A percentile compares a stretch with the other conserved stretches of the same genome.
These are phyloP conservation scores for Sericinus montela DNA, from an alignment of 2,888 invertebrate genomes.

Conservation along the genomic window DNA sequence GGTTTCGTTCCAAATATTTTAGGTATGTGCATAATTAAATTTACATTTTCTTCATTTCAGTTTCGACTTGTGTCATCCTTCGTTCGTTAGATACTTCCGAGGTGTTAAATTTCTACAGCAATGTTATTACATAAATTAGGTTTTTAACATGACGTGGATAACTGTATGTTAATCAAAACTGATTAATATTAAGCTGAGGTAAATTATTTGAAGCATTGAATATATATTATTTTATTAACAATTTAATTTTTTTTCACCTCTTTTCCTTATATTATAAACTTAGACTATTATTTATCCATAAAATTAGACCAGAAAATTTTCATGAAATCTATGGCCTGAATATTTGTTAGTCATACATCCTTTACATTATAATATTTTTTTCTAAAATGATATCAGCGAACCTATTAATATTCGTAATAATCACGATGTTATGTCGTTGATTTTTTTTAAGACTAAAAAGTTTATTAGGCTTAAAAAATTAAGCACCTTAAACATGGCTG, in stretches of 20 bases:
- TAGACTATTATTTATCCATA: too few species aligned
- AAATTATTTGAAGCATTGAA: neutral
- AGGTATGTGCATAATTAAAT: constrained; percentile 1
- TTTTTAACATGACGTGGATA: neutral
- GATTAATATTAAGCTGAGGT: constrained; percentile 2
- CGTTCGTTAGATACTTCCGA: neutral
- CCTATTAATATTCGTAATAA: too few species aligned
- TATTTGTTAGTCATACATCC: constrained; percentile 2
- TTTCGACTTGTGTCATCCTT: neutral
- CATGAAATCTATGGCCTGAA: too few species aligned
- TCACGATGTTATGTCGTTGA: too few species aligned
- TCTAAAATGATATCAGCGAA: too few species aligned
- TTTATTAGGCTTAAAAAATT: too few species aligned
- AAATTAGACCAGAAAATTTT: too few species aligned
- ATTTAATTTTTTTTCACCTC: too few species aligned
- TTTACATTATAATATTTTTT: constrained; percentile 1
- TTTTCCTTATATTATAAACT: too few species aligned
- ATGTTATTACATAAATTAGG: neutral
- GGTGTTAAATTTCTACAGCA: neutral
- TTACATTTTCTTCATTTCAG: constrained; percentile 13
- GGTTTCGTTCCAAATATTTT: neutral
- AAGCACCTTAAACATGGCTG: too few species aligned
- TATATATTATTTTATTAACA: too few species aligned
- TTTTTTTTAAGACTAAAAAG: too few species aligned
- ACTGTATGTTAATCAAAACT: neutral